Evolutionary conservation across 2,113 vertebrate species (phyloP), one percentile per base, ranked within the genome.

Genomic region (Rhizomys pruinosus): DNA sequence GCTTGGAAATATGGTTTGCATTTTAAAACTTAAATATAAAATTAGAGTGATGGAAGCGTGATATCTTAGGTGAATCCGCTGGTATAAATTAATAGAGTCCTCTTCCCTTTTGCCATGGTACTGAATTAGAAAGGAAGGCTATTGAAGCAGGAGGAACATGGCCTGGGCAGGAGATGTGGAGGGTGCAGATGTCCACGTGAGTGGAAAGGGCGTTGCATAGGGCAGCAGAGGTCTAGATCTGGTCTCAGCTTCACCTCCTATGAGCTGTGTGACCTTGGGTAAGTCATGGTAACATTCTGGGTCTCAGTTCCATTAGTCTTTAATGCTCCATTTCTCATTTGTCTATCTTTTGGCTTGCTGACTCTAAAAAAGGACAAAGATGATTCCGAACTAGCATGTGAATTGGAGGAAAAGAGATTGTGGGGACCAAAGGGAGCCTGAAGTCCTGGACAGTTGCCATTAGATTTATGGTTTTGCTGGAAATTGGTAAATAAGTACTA

Each of bases 1-100:
- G 73, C 92, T 88, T 82, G 63, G 55, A 93, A 66, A 80, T 20
- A 15, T 90, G 1, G 81, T 95, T 76, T 93, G 23, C 16, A n/a
- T 92, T 96, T 92, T 76, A 85, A 93, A 92, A 82, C 44, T 82
- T 59, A 84, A 94, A 69, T 88, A 64, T 61, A 71, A 92, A 93
- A 68, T 90, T 59, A 91, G 23, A 86, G 63, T 16, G 82, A 39
- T 66, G 27, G 20, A 64, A 71, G n/a, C 84, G 2, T 89, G 74
- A 76, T 68, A 12, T 85, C 34, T 89, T 89, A 71, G 92, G 15
- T 92, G 37, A 88, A 32, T 76, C 44, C 72, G 29, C 37, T 80
- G 69, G 5, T 61, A 1, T 74, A 47, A 80, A 69, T 90, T 29
- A 64, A 57, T 27, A 34, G 39, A 68, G 37, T 87, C 23, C 11